These are phyloP conservation scores for Hycleus cichorii DNA, from an alignment of 1,140 invertebrate genomes.

Conservation along the genomic window DNA sequence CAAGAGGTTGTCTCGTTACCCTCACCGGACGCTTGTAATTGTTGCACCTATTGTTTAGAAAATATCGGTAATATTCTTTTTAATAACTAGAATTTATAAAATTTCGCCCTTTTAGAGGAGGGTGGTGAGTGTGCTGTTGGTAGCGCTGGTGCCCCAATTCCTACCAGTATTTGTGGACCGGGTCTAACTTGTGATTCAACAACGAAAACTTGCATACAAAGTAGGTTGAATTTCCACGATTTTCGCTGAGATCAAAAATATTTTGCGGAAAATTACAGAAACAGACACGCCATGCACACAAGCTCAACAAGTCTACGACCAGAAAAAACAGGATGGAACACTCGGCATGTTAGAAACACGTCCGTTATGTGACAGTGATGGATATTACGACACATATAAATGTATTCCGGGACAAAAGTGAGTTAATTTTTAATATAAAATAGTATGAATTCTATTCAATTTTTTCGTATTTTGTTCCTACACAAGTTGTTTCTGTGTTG, in stretches of 20 bases:
- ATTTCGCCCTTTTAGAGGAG: slow-evolving; percentile 25
- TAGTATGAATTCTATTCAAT: neutral
- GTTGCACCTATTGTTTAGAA: slow-evolving; percentile 49
- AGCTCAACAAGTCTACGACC: slow-evolving; percentile 36
- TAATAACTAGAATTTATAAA: neutral
- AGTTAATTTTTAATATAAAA: slow-evolving; percentile 21
- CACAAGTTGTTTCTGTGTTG: slow-evolving; percentile 52
- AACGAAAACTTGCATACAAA: slow-evolving; percentile 23
- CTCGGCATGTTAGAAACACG: slow-evolving; percentile 39
- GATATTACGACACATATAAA: slow-evolving; percentile 43
- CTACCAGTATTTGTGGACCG: slow-evolving; percentile 40
- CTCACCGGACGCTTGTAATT: slow-evolving; percentile 50
- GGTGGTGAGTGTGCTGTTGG: slow-evolving; percentile 39
- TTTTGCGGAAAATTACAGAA: neutral
- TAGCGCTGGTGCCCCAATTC: slow-evolving; percentile 27
- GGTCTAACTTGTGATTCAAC: slow-evolving; percentile 34
- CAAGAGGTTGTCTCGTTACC: slow-evolving; percentile 43
- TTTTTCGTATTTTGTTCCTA: slow-evolving; percentile 22
- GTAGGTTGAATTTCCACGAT: slow-evolving; percentile 11
- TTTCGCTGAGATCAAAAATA: too few relatives aligned
- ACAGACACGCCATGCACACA: slow-evolving; percentile 32
- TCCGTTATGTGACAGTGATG: slow-evolving; percentile 49
- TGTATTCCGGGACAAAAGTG: slow-evolving; percentile 55
- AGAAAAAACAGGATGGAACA: slow-evolving; percentile 27
- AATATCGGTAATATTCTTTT: slow-evolving; percentile 38